A percentile compares a stretch with the other conserved stretches of the same genome.
Conservation (phyloP, 2,888 invertebrate genomes). For the Stenoptilia bipunctidactyla region DNA sequence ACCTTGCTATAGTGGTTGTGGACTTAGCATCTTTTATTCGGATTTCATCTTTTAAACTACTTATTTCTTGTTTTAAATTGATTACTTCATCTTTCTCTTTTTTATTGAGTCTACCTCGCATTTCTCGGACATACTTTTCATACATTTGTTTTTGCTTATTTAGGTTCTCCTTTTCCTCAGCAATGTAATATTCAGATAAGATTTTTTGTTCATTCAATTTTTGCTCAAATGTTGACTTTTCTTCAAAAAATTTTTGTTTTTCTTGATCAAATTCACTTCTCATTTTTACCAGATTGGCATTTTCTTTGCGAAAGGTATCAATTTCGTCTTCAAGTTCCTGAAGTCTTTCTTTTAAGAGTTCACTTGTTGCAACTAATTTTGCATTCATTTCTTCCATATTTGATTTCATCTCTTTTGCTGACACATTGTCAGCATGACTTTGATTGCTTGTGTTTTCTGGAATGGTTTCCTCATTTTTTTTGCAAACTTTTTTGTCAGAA, state of each 20-base stretch:
- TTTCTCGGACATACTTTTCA: conserved; percentile 77
- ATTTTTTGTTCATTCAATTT: conserved; percentile 76
- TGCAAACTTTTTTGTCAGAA: conserved; percentile 18
- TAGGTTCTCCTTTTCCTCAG: conserved; percentile 78
- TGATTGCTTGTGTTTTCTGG: conserved; percentile 13
- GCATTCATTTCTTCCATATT: conserved; percentile 57
- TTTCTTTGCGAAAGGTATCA: conserved; percentile 64
- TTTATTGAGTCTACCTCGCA: conserved; percentile 74
- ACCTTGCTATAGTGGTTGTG: conserved; percentile 77
- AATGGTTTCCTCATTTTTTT: conserved; percentile 23
- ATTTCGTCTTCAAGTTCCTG: conserved; percentile 76
- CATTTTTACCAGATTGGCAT: conserved; percentile 58
- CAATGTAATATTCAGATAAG: conserved; percentile 74
- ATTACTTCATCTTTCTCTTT: conserved; percentile 80
- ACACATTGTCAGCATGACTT: conserved; percentile 34
- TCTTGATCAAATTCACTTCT: conserved; percentile 74
- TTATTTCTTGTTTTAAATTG: conserved; percentile 75
- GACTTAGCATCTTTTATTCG: conserved; percentile 81
- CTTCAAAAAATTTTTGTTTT: conserved; percentile 72
- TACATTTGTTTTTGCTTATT: conserved; percentile 75
- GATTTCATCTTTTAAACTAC: conserved; percentile 75
- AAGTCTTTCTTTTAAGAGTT: conserved; percentile 72
- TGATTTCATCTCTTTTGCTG: conserved; percentile 39
- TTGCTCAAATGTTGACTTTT: conserved; percentile 69
- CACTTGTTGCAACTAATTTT: conserved; percentile 67